Evolutionary conservation across 2,888 invertebrate genomes (phyloP).

Genomic region (Drosophila paranaensis): DNA sequence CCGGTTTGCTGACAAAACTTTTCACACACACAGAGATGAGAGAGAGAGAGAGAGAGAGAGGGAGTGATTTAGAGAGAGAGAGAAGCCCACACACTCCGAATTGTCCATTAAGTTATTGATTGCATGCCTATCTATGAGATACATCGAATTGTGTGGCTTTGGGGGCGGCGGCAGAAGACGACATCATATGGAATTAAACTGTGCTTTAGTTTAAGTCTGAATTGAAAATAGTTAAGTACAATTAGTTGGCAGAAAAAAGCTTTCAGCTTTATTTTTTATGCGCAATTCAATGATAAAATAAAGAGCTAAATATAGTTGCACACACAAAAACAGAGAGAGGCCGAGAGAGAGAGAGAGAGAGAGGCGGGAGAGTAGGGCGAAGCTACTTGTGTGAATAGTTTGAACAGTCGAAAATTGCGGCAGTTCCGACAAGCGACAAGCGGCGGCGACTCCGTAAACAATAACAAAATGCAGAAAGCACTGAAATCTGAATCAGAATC

Average conservation of each 20-base stretch:
- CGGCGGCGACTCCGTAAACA: slow-evolving; percentile 36
- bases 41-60: background rate
- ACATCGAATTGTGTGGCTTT: slow-evolving; percentile 1
- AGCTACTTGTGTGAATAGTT: slow-evolving; percentile 18
- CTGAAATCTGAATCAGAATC: background rate
- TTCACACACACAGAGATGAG: slow-evolving; percentile 49
- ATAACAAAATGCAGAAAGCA: slow-evolving; percentile 15
- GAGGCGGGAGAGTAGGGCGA: background rate
- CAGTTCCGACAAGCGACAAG: slow-evolving; percentile 24
- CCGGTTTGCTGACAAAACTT: slow-evolving; percentile 67
- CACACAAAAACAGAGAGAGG: background rate
- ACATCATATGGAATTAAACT: slow-evolving; percentile 40
- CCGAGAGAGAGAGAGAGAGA: background rate
- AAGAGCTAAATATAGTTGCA: slow-evolving; percentile 59
- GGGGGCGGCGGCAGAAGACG: slow-evolving; percentile 1
- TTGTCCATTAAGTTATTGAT: slow-evolving; percentile 66
- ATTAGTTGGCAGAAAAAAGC: slow-evolving; percentile 54
- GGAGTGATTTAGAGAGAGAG: too few relatives aligned
- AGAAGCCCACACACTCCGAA: slow-evolving; percentile 28
- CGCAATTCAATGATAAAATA: slow-evolving; percentile 59
- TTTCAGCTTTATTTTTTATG: slow-evolving; percentile 43
- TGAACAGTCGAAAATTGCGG: slow-evolving; percentile 25
- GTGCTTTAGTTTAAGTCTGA: slow-evolving; percentile 52
- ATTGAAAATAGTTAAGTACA: slow-evolving; percentile 73
- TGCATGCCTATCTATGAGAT: slow-evolving; percentile 53